Conservation (phyloP, 2,888 invertebrate species). For the Orthonychiurus folsomi region DNA sequence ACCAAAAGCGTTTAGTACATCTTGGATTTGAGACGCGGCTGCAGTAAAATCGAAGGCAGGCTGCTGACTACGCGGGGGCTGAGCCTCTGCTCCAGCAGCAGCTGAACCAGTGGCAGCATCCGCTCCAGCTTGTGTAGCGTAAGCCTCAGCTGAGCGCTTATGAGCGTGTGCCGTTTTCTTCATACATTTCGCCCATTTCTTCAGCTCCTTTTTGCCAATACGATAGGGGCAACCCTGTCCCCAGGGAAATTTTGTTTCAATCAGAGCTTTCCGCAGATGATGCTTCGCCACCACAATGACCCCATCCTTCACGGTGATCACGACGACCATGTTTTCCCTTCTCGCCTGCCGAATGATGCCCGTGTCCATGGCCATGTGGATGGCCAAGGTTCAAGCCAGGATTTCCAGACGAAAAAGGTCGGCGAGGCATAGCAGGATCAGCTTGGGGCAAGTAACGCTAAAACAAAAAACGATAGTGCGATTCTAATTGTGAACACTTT, state of each 20-base stretch:
- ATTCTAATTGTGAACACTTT: not conserved
- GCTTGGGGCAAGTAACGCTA: not conserved
- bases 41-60: conserved; percentile 30
- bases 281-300: conserved; percentile 10
- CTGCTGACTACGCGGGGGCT: not conserved
- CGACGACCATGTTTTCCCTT: conserved; percentile 1
- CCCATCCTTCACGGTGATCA: conserved; percentile 9
- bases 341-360: conserved; percentile 16
- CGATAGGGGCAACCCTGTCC: conserved; percentile 28
- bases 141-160: conserved; percentile 32
- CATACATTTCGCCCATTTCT: conserved; percentile 33
- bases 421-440: conserved; percentile 3
- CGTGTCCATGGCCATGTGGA: conserved; percentile 18
- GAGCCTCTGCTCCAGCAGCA: not conserved
- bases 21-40: conserved; percentile 35
- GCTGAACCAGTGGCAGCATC: conserved; percentile 11
- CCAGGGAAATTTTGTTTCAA: not conserved
- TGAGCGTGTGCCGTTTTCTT: conserved; percentile 30
- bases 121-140: conserved; percentile 18
- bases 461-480: not conserved
- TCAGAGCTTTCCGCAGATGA: conserved; percentile 14
- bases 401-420: conserved; percentile 11
- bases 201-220: conserved; percentile 33
- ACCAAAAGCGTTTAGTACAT: conserved; percentile 37
- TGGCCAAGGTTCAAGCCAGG: conserved; percentile 12